Evolutionary conservation across 2,888 invertebrate genomes (phyloP).

Genomic region (Schizaphis graminum): DNA sequence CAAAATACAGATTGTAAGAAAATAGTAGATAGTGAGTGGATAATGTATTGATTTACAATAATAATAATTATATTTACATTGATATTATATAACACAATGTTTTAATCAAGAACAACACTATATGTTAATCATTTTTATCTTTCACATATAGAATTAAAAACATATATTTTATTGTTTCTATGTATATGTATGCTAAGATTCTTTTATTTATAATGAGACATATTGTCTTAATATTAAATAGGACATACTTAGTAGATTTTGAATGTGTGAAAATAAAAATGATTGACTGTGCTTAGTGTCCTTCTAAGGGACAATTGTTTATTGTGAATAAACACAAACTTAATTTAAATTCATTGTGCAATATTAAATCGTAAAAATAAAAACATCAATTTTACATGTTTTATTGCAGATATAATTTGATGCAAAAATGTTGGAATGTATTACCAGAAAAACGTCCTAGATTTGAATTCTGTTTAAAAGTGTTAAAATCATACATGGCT

Average conservation of each 20-base stretch:
- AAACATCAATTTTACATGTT: background rate
- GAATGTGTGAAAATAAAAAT: background rate
- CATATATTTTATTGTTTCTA: background rate
- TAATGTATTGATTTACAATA: too few species aligned
- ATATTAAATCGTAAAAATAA: background rate
- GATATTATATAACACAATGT: background rate
- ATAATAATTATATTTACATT: too few species aligned
- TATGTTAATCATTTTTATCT: background rate
- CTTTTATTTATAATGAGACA: background rate
- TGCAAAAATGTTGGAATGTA: conserved; percentile 91
- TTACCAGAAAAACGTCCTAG: conserved; percentile 87
- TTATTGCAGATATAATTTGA: conserved; percentile 81
- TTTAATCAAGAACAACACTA: background rate
- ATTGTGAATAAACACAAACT: background rate
- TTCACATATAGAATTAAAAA: background rate
- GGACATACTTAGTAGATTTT: background rate
- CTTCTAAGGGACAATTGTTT: background rate
- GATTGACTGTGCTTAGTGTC: background rate
- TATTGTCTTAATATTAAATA: background rate
- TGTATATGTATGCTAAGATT: background rate
- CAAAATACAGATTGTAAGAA: background rate
- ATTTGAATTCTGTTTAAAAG: conserved; percentile 84
- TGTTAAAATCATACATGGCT: conserved; percentile 72
- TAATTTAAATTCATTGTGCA: background rate
- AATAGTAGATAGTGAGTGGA: background rate